phyloP scores from a whole-genome alignment of 1,140 invertebrate species.

The Sinonovacula constricta region DNA sequence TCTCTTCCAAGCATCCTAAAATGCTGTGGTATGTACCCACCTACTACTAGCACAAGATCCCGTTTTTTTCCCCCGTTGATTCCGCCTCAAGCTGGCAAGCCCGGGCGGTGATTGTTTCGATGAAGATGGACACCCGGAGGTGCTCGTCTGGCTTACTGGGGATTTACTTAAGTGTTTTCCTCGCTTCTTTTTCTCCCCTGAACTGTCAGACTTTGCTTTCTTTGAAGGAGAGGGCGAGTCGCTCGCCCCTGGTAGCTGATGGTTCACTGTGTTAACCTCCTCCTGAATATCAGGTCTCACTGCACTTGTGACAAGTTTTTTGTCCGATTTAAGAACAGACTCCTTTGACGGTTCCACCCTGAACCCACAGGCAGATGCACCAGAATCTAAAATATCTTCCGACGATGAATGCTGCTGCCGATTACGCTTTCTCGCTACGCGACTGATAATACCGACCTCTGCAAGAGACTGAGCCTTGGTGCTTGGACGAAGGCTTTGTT shows the following conservation, averaged over 20 bases:
- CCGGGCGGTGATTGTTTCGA: conserved; percentile 52
- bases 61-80: conserved; percentile 81
- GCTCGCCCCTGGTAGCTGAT: conserved; percentile 17
- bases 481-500: conserved; percentile 34
- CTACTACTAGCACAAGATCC: conserved; percentile 88
- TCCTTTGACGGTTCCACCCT: conserved; percentile 38
- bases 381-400: background rate
- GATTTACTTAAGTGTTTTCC: conserved; percentile 31
- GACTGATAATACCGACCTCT: conserved; percentile 36
- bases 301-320: conserved; percentile 21
- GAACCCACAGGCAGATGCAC: conserved; percentile 19
- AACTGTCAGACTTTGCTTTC: conserved; percentile 20
- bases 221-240: conserved; percentile 3
- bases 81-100: conserved; percentile 71
- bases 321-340: conserved; percentile 21
- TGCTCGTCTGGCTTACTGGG: background rate
- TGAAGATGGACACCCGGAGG: conserved; percentile 5
- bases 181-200: conserved; percentile 25
- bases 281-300: conserved; percentile 25
- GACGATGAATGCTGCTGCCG: background rate
- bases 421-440: conserved; percentile 24
- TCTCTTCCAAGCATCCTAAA: too few species aligned
- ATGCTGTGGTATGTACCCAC: conserved; percentile 53
- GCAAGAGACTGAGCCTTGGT: conserved; percentile 41
- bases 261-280: conserved; percentile 7